These are phyloP conservation scores for Drosophila seclusa DNA, from an alignment of 2,888 invertebrate species.

Conservation along the genomic window DNA sequence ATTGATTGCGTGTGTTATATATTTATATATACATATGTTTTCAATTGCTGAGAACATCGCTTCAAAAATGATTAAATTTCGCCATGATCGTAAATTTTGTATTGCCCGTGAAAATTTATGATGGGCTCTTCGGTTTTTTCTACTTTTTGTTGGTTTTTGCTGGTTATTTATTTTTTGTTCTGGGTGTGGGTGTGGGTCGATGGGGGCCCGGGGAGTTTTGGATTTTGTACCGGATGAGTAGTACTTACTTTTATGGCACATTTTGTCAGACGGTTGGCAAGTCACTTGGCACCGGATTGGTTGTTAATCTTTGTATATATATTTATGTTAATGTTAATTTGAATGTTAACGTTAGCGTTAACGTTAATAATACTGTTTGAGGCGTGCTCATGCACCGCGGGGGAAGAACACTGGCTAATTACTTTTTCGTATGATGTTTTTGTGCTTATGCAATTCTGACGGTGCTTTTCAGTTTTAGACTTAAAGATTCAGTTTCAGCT, in stretches of 20 bases:
- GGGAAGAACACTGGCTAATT: constrained; percentile 17
- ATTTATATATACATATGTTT: background rate
- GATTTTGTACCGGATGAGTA: constrained; percentile 1
- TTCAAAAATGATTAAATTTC: constrained; percentile 44
- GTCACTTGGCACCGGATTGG: constrained; percentile 15
- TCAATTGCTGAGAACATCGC: constrained; percentile 48
- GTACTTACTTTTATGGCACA: constrained; percentile 65
- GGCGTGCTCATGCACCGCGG: constrained; percentile 17
- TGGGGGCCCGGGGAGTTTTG: too few relatives aligned
- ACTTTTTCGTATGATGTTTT: background rate
- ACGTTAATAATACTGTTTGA: constrained; percentile 20
- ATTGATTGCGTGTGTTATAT: background rate
- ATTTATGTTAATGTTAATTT: background rate
- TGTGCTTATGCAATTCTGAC: background rate
- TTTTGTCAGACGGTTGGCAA: constrained; percentile 31
- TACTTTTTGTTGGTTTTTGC: background rate
- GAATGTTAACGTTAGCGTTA: background rate
- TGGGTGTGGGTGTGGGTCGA: background rate
- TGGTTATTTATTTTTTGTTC: background rate
- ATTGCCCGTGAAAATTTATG: constrained; percentile 10
- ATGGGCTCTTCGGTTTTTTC: constrained; percentile 1
- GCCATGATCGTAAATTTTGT: constrained; percentile 36
- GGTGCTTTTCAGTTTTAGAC: background rate
- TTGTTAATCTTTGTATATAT: background rate
- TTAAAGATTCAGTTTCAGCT: background rate